phyloP scores from a whole-genome alignment of 92 coral and sea anemone genomes.

The Epizoanthus ramosus region DNA sequence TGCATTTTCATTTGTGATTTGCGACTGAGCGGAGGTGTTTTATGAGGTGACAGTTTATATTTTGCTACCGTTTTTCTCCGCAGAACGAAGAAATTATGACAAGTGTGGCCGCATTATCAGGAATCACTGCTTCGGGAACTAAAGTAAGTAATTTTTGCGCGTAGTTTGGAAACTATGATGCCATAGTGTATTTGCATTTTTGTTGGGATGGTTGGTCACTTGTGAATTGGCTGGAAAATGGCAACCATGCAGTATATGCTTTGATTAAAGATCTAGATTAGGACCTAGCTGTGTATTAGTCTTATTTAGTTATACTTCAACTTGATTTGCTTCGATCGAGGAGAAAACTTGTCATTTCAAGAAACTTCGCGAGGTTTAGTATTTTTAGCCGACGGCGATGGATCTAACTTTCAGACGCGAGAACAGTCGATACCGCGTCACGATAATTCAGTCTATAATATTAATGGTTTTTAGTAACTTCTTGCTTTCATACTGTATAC shows the following conservation, averaged over 20 bases:
- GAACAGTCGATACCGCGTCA: neutral
- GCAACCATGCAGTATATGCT: neutral
- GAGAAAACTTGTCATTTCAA: neutral
- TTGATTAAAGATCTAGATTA: neutral
- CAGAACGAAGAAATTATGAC: slow-evolving; percentile 83
- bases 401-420: neutral
- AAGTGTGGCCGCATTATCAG: slow-evolving; percentile 95
- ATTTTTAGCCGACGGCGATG: neutral
- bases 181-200: slow-evolving; percentile 24
- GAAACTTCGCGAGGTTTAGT: neutral
- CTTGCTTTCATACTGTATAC: neutral
- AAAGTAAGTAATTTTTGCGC: slow-evolving; percentile 65
- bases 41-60: slow-evolving; percentile 29
- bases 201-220: slow-evolving; percentile 24
- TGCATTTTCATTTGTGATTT: slow-evolving; percentile 59
- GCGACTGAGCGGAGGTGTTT: slow-evolving; percentile 34
- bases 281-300: neutral
- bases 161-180: neutral
- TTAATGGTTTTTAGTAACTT: neutral
- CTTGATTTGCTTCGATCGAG: neutral
- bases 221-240: slow-evolving; percentile 29
- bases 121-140: slow-evolving; percentile 88
- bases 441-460: neutral
- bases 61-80: slow-evolving; percentile 50
- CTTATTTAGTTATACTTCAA: neutral